phyloP scores from a whole-genome alignment of 2,797 vertebrate genomes.

The Erpetoichthys calabaricus region DNA sequence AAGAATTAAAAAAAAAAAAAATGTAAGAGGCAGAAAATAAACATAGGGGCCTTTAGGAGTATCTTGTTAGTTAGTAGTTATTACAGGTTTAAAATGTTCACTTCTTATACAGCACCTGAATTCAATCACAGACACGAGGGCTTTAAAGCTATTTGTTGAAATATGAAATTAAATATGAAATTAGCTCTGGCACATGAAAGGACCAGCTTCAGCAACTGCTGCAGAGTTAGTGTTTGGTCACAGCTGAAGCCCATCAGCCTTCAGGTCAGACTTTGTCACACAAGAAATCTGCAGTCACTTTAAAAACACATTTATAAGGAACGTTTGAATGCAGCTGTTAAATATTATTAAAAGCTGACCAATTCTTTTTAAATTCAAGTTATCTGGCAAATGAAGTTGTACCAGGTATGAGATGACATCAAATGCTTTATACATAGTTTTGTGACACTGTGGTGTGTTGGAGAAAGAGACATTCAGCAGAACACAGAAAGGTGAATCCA shows the following conservation, averaged over 20 bases:
- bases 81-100: too few species aligned
- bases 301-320: not conserved
- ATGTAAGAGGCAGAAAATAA: too few species aligned
- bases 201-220: not conserved
- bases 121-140: too few species aligned
- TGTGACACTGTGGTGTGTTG: too few species aligned
- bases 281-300: not conserved
- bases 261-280: slow-evolving; percentile 1
- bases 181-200: not conserved
- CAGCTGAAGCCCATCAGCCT: not conserved
- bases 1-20: too few species aligned
- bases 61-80: too few species aligned
- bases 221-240: not conserved
- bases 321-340: not conserved
- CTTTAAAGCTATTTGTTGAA: slow-evolving; percentile 1
- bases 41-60: too few species aligned
- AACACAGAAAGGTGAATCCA: too few species aligned
- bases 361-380: not conserved
- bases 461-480: too few species aligned
- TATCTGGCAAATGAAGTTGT: not conserved
- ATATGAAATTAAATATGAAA: not conserved
- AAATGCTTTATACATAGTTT: too few species aligned
- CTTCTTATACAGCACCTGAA: too few species aligned
- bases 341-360: not conserved
- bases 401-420: not conserved